Evolutionary conservation across 2,113 vertebrate species (phyloP), one percentile per base, ranked within the genome.

Genomic region (Cyprinodon brontotheroides): DNA sequence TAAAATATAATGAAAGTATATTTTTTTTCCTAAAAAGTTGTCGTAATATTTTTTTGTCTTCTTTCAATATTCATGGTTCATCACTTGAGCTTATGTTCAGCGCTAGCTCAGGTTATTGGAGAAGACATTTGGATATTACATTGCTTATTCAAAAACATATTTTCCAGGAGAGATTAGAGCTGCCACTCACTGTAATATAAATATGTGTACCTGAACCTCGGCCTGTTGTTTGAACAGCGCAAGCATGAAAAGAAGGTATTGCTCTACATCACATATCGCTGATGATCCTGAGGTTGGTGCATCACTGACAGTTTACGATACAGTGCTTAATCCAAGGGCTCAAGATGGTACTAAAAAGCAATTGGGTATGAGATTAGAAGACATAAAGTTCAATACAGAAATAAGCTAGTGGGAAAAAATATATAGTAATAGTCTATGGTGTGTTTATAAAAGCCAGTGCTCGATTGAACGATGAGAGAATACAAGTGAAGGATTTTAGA

Each of bases 1-100:
- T 68, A 53, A 78, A 74, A 50, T 4, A 75, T 61, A 13, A 77
- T 71, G 76, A 70, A 70, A 69, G 74, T 65, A 4, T 37, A 20
- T 80, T 17, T 80, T 79, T 79, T 82, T 80, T 62, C 41, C 57
- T 70, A 61, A 65, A 12, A 20, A 47, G 38, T 15, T 53, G 38
- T 11, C 53, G 43, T 6, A 12, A 8, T 69, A 11, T 20, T 39
- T 7, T 38, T 10, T 59, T 38, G 20, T 29, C 61, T 20, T 40
- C 61, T 40, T 4, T 29, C 41, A 59, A 17, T 38, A 20, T 17
- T 64, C 5, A 50, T 7, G 40, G 13, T 57, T 20, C 22, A n/a
- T 41, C 20, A 10, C n/a, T 20, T 41, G 9, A 41, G 41, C 4
- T 2, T 15, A 50, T 15, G 15, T 29, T 29, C 6, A 17, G 7